Evolutionary conservation across 2,113 vertebrate genomes (phyloP).

Genomic region (Macrotis lagotis): DNA sequence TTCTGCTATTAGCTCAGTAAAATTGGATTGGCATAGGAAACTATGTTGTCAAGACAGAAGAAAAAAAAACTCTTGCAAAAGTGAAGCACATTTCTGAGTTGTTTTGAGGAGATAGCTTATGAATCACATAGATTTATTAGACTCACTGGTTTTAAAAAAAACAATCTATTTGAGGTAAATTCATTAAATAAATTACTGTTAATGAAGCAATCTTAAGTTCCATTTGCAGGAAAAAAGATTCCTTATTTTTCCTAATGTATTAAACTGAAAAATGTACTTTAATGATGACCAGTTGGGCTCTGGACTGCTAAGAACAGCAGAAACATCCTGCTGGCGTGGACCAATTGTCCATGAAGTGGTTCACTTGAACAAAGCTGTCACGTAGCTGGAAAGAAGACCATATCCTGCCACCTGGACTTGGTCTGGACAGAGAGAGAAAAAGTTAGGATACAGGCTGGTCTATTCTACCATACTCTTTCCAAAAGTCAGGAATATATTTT

Average conservation of each 20-base stretch:
- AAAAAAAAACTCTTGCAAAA: conserved; percentile 27
- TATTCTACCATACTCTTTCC: not conserved
- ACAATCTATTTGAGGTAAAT: not conserved
- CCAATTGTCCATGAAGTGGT: not conserved
- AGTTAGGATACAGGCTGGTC: not conserved
- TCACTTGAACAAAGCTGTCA: not conserved
- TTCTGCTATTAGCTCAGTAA: not conserved
- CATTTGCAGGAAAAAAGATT: not conserved
- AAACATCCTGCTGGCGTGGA: not conserved
- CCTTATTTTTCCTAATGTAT: not conserved
- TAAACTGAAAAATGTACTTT: not conserved
- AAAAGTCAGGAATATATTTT: not conserved
- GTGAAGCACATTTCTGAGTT: conserved; percentile 1
- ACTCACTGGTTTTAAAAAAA: not conserved
- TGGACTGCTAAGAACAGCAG: not conserved
- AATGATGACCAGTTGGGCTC: not conserved
- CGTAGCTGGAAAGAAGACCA: not conserved
- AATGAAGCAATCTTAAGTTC: not conserved
- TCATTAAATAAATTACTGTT: not conserved
- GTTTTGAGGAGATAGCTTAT: not conserved
- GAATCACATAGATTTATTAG: not conserved
- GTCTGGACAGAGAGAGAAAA: not conserved
- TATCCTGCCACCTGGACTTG: not conserved
- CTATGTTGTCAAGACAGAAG: not conserved
- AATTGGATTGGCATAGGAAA: not conserved